Conservation (phyloP, 2,797 vertebrate species). For the Orientallactaga sibirica region DNA sequence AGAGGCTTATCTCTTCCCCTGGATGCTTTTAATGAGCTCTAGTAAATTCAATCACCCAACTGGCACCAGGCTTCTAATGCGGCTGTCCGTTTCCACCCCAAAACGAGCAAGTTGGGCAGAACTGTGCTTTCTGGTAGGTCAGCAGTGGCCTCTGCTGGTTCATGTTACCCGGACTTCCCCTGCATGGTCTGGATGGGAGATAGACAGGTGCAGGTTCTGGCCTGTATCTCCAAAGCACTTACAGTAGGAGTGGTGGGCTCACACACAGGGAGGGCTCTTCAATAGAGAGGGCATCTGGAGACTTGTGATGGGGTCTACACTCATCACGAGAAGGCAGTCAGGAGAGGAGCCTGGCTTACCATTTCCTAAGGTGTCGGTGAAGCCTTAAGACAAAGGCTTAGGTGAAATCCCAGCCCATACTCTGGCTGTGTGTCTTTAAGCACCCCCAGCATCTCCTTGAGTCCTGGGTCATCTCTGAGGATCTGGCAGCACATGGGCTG, state of each 20-base stretch:
- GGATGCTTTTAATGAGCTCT: background rate
- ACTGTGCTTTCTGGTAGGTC: background rate
- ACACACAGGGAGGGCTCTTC: background rate
- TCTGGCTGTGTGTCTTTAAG: background rate
- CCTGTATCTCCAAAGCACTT: background rate
- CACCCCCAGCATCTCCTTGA: background rate
- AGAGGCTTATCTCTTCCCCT: background rate
- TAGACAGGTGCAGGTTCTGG: background rate
- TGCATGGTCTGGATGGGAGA: background rate
- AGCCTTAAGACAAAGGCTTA: background rate
- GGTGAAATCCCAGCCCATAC: background rate
- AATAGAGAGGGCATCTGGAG: background rate
- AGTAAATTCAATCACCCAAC: slow-evolving; percentile 25
- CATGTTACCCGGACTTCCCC: background rate
- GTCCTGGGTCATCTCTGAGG: background rate
- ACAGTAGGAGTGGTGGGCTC: background rate
- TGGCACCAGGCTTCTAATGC: background rate
- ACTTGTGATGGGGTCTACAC: too few species aligned
- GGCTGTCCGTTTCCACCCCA: background rate
- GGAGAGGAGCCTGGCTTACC: background rate
- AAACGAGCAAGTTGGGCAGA: background rate
- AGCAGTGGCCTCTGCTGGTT: background rate
- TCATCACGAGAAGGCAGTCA: too few species aligned
- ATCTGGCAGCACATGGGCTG: background rate
- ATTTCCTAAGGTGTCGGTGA: background rate